A percentile compares a stretch with the other conserved stretches of the same genome.
Evolutionary conservation across 2,797 vertebrate genomes (phyloP).

Genomic region (Sebastes trivittatus): DNA sequence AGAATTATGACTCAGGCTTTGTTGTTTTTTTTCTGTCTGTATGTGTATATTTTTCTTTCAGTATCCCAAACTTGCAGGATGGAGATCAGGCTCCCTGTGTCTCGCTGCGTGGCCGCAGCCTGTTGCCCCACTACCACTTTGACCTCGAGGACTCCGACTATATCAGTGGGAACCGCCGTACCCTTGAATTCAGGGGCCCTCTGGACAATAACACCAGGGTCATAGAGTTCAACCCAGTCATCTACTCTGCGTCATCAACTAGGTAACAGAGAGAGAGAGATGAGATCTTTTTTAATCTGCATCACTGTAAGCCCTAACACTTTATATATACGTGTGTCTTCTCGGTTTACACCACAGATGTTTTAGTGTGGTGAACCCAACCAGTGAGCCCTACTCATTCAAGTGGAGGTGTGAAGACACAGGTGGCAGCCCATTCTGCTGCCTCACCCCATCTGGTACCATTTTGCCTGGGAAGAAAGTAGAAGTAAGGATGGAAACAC

Average conservation of each 20-base stretch:
- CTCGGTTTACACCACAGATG: conserved; percentile 70
- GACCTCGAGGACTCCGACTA: conserved; percentile 88
- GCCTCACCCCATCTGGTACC: conserved; percentile 80
- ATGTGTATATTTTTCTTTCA: conserved; percentile 57
- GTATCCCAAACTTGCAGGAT: conserved; percentile 86
- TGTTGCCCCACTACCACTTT: conserved; percentile 83
- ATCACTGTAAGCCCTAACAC: not conserved
- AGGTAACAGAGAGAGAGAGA: conserved; percentile 71
- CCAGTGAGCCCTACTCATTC: conserved; percentile 83
- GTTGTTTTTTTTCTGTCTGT: not conserved
- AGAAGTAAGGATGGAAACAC: conserved; percentile 77
- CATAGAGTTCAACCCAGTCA: conserved; percentile 84
- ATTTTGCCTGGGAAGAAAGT: conserved; percentile 86
- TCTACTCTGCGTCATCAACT: conserved; percentile 70
- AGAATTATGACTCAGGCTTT: not conserved
- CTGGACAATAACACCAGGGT: conserved; percentile 82
- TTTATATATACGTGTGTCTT: not conserved
- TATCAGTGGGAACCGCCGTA: conserved; percentile 59
- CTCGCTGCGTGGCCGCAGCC: conserved; percentile 79
- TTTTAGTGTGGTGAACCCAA: conserved; percentile 90
- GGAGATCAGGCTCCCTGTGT: conserved; percentile 68
- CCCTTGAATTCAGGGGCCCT: conserved; percentile 56
- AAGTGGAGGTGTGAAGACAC: conserved; percentile 86
- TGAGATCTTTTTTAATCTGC: not conserved
- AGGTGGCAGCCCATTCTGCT: conserved; percentile 78